phyloP scores from a whole-genome alignment of 2,888 invertebrate species.

The Orthosia incerta region DNA sequence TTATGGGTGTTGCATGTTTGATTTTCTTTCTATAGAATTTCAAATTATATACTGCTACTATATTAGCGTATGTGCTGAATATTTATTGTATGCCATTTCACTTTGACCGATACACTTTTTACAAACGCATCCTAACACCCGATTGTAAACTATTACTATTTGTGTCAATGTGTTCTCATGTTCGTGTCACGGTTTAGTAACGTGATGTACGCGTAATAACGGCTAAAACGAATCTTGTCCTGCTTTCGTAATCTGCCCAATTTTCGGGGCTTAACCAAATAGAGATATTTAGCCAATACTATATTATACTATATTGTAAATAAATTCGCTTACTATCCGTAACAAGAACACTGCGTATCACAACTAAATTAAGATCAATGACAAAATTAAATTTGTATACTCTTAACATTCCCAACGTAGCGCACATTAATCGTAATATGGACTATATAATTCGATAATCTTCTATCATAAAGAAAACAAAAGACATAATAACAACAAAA shows the following conservation, averaged over 20 bases:
- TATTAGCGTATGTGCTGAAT: no score
- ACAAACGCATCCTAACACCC: background rate
- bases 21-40: no score
- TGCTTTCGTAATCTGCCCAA: background rate
- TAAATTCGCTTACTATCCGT: constrained; percentile 17
- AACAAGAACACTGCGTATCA: constrained; percentile 30
- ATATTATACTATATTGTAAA: constrained; percentile 17
- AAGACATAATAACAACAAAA: background rate
- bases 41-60: no score
- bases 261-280: background rate
- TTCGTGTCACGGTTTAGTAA: constrained; percentile 3
- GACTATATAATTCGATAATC: constrained; percentile 15
- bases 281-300: background rate
- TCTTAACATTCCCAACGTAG: constrained; percentile 37
- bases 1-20: no score
- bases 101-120: no score
- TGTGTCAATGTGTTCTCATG: constrained; percentile 30
- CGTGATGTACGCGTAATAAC: constrained; percentile 4
- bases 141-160: constrained; percentile 34
- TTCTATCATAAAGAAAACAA: constrained; percentile 7
- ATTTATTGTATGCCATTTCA: no score
- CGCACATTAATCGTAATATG: background rate
- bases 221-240: background rate
- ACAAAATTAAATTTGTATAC: constrained; percentile 48
- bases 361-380: constrained; percentile 38